These are phyloP conservation scores for Ellobius talpinus DNA, from an alignment of 2,113 vertebrate species.

Conservation along the genomic window DNA sequence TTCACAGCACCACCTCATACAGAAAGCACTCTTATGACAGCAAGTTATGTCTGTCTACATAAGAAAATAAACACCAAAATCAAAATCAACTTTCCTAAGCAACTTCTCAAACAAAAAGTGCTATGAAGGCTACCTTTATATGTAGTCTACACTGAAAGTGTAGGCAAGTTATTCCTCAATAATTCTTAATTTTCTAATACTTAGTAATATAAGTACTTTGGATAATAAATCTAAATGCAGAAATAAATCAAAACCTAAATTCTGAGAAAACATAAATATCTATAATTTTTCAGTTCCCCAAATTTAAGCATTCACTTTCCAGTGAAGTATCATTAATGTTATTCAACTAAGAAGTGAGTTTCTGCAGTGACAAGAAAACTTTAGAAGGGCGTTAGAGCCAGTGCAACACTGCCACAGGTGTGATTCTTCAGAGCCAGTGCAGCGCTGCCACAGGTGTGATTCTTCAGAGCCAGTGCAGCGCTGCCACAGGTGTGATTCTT, in stretches of 20 bases:
- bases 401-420: neutral
- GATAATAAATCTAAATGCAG: slow-evolving; percentile 43
- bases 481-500: neutral
- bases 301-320: slow-evolving; percentile 38
- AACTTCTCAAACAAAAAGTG: neutral
- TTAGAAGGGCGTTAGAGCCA: neutral
- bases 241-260: slow-evolving; percentile 41
- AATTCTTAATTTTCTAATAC: slow-evolving; percentile 29
- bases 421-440: neutral
- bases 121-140: neutral
- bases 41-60: slow-evolving; percentile 7
- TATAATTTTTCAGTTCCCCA: neutral
- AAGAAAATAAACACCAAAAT: neutral
- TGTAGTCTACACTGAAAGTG: neutral
- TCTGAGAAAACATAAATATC: slow-evolving; percentile 42
- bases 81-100: slow-evolving; percentile 56
- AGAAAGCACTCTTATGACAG: slow-evolving; percentile 39
- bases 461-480: neutral
- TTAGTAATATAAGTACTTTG: neutral
- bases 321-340: slow-evolving; percentile 24
- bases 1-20: slow-evolving; percentile 12
- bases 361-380: slow-evolving; percentile 43
- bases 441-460: neutral
- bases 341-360: slow-evolving; percentile 11
- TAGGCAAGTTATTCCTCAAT: neutral